phyloP scores from a whole-genome alignment of 2,888 invertebrate species.

The Monopis laevigella region DNA sequence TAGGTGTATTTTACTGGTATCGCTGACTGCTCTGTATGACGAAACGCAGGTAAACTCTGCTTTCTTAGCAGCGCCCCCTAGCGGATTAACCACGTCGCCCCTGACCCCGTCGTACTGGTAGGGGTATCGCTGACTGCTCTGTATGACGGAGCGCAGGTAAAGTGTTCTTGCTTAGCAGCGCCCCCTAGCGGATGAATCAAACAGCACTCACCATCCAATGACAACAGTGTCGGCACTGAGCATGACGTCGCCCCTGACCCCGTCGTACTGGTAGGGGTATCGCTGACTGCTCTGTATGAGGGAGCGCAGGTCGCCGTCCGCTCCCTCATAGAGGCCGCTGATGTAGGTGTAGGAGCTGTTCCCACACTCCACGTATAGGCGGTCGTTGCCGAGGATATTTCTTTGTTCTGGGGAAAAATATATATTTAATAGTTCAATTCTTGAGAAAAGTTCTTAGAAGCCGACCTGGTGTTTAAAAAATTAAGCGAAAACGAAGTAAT shows the following conservation, averaged over 20 bases:
- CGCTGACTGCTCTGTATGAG: conserved; percentile 67
- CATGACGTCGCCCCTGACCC: conserved; percentile 84
- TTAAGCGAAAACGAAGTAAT: no score
- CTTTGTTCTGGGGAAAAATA: conserved; percentile 66
- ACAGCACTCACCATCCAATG: conserved; percentile 72
- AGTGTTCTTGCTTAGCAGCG: no score
- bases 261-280: conserved; percentile 74
- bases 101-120: conserved; percentile 82
- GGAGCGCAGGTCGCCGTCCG: conserved; percentile 30
- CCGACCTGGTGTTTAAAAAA: no score
- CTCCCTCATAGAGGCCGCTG: conserved; percentile 70
- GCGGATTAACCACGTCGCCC: no score
- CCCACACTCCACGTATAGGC: conserved; percentile 82
- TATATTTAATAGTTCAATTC: no score
- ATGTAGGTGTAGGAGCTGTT: conserved; percentile 78
- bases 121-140: conserved; percentile 67
- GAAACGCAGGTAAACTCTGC: conserved; percentile 32
- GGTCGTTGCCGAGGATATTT: conserved; percentile 88
- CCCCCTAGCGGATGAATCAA: no score
- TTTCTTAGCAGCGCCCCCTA: no score
- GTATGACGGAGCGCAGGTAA: conserved; percentile 46
- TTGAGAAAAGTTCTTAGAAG: no score
- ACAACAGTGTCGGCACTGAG: conserved; percentile 75
- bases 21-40: conserved; percentile 67
- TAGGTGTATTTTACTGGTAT: no score